Evolutionary conservation across 1,140 invertebrate genomes (phyloP), one percentile per base, ranked within the genome.

Genomic region (Drosophila melanica): DNA sequence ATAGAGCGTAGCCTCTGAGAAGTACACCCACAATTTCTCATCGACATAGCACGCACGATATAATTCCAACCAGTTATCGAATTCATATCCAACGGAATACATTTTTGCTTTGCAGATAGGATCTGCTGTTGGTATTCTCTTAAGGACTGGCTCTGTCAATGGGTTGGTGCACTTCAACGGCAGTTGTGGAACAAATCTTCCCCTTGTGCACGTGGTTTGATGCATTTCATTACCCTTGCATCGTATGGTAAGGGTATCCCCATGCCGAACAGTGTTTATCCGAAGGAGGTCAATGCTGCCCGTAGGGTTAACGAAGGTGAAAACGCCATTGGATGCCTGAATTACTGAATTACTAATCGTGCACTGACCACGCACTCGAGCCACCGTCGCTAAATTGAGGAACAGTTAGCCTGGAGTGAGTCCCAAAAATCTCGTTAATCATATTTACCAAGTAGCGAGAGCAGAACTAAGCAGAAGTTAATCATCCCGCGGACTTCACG

Each of bases 21-120:
- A 76, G 10, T 48, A 5, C 4, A 60, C 35, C 12, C 23, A 39
- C 10, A 72, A 27, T 14, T 4, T 14, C 9, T 0, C 2, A 1
- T 30, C 2, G 44, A 39, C 33, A 11, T 66, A 76, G 35, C 60
- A 71, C 10, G 39, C 37, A 0, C 48, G 12, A 44, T 76, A 72
- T 11, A 76, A 54, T 16, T 60, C 62, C 5, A 76, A 10, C 10
- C 65, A 65, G 16, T 35, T 41, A 2, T 30, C 9, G 9, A 72
- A 30, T 1, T 1, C 14, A 39, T 66, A 27, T 4, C 73, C 66
- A 30, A 75, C 37, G 5, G 18, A 18, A 42, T 59, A 75, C 53
- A 71, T 55, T 8, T 14, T 39, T 11, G 23, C 53, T 2, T 27
- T 20, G 30, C 63, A 72, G 2, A 0, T 2, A 39, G 59, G 20